phyloP scores from a whole-genome alignment of 2,888 invertebrate species.

The Apamea sordens region DNA sequence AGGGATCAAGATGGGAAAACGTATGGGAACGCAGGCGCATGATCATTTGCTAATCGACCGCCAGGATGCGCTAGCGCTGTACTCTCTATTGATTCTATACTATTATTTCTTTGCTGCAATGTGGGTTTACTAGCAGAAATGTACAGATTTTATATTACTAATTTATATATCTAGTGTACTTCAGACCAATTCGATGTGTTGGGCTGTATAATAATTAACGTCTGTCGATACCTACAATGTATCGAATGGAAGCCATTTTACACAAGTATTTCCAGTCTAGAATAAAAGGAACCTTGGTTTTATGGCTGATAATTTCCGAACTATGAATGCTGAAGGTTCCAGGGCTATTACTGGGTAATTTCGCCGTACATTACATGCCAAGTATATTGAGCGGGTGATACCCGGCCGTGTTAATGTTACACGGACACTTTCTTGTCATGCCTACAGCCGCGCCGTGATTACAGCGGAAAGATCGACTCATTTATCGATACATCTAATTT shows the following conservation, averaged over 20 bases:
- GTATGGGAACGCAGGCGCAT: constrained; percentile 79
- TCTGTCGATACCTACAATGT: constrained; percentile 73
- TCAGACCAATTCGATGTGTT: constrained; percentile 51
- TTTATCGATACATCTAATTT: constrained; percentile 70
- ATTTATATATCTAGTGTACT: constrained; percentile 51
- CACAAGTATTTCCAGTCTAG: constrained; percentile 81
- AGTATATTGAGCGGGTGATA: constrained; percentile 83
- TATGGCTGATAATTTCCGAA: constrained; percentile 89
- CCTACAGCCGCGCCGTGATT: constrained; percentile 75
- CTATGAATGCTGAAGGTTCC: constrained; percentile 87
- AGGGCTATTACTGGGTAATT: constrained; percentile 88
- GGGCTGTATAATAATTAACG: constrained; percentile 75
- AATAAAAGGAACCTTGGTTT: constrained; percentile 85
- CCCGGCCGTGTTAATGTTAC: constrained; percentile 82
- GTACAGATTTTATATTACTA: constrained; percentile 55
- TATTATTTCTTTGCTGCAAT: constrained; percentile 56
- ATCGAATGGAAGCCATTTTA: constrained; percentile 75
- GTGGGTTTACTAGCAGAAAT: constrained; percentile 56
- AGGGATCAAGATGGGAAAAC: constrained; percentile 79
- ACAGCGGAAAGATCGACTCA: constrained; percentile 72
- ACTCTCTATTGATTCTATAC: constrained; percentile 63
- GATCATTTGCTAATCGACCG: constrained; percentile 77
- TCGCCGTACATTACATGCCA: constrained; percentile 83
- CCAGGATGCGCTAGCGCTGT: constrained; percentile 65
- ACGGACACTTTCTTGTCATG: constrained; percentile 85